Evolutionary conservation across 2,113 vertebrate species (phyloP), one percentile per base, ranked within the genome.

Genomic region (Polypterus senegalus): DNA sequence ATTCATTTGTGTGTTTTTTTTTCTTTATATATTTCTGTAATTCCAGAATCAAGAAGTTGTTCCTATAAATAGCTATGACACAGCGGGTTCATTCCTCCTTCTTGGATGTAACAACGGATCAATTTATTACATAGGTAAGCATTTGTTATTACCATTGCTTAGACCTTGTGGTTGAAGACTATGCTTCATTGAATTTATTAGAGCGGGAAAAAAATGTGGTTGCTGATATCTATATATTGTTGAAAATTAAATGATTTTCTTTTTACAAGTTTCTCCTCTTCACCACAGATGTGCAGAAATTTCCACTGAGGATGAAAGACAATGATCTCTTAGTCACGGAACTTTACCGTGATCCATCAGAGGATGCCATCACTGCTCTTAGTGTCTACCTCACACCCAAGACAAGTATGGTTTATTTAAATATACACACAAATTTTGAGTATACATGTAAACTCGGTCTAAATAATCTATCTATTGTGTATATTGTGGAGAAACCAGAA

Each of bases 351-450:
- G 93, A 97, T 74, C 92, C 93, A 0, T 82, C 81, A 0, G 89
- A 92, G 6, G 92, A 94, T 1, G 91, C 92, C 8, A 85, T 97
- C 69, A 97, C 93, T 0, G 93, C 93, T 0, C 85, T 97, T 54
- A 95, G 93, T 0, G 90, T 95, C 68, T 95, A 97, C 81, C 89
- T 94, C 74, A 94, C 92, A 0, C 93, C 93, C 4, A 97, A 97
- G 66, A 92, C 88, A 66, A 95, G 92, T 93, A 82, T 61, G 76
- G 45, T 4, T 0, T 27, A 27, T 27, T 27, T 27, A 27, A 27
- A 27, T 27, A 27, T 27, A 27, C 4, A 2, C 27, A 27, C 27
- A 27, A 27, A 27, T 27, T 2, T 27, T 27, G 27, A 27, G 27
- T 27, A 27, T 27, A 27, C 27, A 27, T 27, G 27, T 27, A 27